Conservation (phyloP, 2,113 vertebrate species). For the Carlito syrichta region DNA sequence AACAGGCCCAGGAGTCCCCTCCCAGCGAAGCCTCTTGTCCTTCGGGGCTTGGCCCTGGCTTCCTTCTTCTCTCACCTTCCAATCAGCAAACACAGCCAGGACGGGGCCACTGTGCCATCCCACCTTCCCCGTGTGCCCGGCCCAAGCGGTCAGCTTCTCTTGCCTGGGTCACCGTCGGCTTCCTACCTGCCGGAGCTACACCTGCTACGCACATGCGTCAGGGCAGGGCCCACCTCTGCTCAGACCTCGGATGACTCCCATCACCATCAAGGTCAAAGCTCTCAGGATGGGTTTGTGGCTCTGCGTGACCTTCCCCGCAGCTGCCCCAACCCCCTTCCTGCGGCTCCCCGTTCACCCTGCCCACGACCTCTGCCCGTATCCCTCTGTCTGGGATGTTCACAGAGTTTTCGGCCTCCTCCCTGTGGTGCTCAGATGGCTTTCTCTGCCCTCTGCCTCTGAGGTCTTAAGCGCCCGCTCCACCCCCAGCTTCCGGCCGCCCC, state of each 20-base stretch:
- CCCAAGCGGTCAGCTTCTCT: neutral
- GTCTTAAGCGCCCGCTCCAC: too few species aligned
- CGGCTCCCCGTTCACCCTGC: neutral
- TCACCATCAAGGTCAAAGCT: neutral
- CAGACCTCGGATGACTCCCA: too few species aligned
- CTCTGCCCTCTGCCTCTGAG: neutral
- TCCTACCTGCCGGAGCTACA: neutral
- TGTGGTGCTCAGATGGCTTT: neutral
- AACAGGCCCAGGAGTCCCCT: neutral
- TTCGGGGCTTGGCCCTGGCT: neutral
- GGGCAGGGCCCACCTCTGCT: fast-evolving
- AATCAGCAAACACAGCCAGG: neutral
- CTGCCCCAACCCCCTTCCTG: neutral
- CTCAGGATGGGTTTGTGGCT: fast-evolving
- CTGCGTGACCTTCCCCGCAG: fast-evolving
- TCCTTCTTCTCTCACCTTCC: neutral
- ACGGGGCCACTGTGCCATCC: neutral
- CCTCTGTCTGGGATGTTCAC: fast-evolving
- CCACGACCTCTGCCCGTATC: neutral
- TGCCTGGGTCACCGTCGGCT: neutral
- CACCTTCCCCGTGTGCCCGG: fast-evolving
- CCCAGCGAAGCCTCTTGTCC: neutral
- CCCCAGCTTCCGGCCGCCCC: fast-evolving
- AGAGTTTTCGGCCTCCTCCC: neutral
- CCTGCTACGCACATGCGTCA: neutral